Percentiles rank a stretch among this genome's conserved stretches.
These are phyloP conservation scores for Miniopterus natalensis DNA, from an alignment of 2,113 vertebrate genomes.

Conservation along the genomic window DNA sequence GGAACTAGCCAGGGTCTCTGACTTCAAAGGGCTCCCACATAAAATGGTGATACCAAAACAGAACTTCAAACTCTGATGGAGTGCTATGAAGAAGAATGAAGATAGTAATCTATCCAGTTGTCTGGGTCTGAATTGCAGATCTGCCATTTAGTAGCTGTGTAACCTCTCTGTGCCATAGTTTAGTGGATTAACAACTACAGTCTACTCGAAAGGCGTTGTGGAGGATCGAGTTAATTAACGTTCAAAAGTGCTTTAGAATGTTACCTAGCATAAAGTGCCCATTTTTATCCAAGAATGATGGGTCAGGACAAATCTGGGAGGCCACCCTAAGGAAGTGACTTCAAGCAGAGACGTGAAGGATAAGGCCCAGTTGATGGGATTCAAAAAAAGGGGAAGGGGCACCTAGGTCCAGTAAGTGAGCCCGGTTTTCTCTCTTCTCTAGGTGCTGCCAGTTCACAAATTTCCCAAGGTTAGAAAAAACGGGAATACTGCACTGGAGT, in stretches of 20 bases:
- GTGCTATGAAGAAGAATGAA: neutral
- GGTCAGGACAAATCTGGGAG: neutral
- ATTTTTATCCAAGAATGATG: slow-evolving; percentile 2
- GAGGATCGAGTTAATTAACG: neutral
- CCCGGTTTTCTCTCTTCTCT: neutral
- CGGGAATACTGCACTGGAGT: neutral
- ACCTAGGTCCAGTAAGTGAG: neutral
- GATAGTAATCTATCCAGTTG: neutral
- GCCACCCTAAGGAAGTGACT: neutral
- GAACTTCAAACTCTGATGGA: neutral
- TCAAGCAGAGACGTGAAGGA: neutral
- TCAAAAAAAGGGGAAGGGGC: neutral
- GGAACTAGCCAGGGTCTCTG: neutral
- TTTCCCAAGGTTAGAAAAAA: neutral
- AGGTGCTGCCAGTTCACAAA: slow-evolving; percentile 1
- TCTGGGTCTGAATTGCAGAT: neutral
- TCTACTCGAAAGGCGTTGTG: neutral
- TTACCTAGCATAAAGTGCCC: neutral
- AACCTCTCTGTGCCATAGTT: neutral
- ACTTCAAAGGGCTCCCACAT: neutral
- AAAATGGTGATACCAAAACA: neutral
- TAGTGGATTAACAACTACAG: neutral
- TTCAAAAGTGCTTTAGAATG: slow-evolving; percentile 45
- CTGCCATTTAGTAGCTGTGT: neutral
- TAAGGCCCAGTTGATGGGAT: neutral